phyloP scores from a whole-genome alignment of 1,140 invertebrate species.

The Ptiloglossa arizonensis region DNA sequence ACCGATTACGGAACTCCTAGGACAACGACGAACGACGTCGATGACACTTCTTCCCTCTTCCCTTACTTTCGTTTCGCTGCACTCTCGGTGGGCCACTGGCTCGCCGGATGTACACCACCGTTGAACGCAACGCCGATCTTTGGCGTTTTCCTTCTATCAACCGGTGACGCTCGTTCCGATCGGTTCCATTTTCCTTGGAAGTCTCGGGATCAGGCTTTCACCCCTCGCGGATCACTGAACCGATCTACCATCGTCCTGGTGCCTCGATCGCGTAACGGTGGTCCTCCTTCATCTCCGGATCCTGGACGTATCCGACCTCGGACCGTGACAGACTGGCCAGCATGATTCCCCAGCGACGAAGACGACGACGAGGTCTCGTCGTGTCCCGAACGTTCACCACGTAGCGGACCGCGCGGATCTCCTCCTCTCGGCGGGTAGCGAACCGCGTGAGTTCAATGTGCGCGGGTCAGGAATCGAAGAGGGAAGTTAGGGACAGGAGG shows the following conservation, averaged over 20 bases:
- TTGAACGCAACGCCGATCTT: constrained; percentile 16
- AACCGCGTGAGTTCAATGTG: constrained; percentile 65
- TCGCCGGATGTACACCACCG: too few species aligned
- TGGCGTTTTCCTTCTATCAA: constrained; percentile 16
- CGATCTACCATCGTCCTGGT: not conserved
- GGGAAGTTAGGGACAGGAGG: constrained; percentile 72
- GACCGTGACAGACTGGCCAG: not conserved
- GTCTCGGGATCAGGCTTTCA: too few species aligned
- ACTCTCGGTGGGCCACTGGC: too few species aligned
- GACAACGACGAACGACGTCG: not conserved
- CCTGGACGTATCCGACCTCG: not conserved
- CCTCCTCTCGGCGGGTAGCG: constrained; percentile 41
- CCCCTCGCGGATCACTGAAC: not conserved
- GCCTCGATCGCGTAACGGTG: constrained; percentile 16
- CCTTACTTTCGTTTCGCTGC: too few species aligned
- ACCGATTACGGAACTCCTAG: too few species aligned
- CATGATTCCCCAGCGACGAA: constrained; percentile 31
- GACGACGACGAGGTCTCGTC: constrained; percentile 14
- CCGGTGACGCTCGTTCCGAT: not conserved
- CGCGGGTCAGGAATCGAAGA: constrained; percentile 69
- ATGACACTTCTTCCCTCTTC: not conserved
- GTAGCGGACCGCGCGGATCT: not conserved
- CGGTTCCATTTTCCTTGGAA: too few species aligned
- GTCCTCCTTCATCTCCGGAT: not conserved
- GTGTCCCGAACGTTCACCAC: not conserved